Base-by-base conservation (phyloP, 2,113 vertebrate species). In the Cygnus atratus region DNA sequence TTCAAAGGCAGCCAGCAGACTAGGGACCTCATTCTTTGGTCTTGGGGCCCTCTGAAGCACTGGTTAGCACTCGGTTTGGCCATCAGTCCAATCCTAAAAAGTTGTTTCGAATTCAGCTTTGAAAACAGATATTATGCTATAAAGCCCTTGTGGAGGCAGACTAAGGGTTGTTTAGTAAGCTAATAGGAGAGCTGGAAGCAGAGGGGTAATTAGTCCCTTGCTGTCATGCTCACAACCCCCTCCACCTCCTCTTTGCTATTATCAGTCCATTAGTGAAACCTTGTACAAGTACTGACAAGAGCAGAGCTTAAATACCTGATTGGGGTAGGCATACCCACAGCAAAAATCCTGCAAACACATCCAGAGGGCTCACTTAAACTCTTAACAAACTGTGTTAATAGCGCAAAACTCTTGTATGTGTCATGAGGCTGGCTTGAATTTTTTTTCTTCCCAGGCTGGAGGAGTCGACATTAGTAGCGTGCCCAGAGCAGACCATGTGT, bases 231-330 rank as follows among this genome's bases (percentile, higher is more conserved):
- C 86, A 95, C 87, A 93, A 97, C 97, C 96, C 97, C 92, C 94
- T 90, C 95, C 94, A 62, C 97, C 98, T 96, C 95, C 96, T 94
- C 96, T 95, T 94, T 96, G 97, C 97, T 98, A 97, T 98, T 98
- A 98, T 93, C 97, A 92, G 87, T 97, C 98, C 98, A 98, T 99
- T 99, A 99, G 98, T 90, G 90, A 96, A 97, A 96, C 89, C 90
- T 95, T 26, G 96, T 92, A 90, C 84, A 87, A 98, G 97, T 96
- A 95, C 95, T 96, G 97, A 84, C 97, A 96, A 89, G 92, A 65
- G 62, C 48, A 90, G 92, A 88, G 93, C 92, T 95, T 52, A 92
- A 98, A 84, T 31, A 89, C 91, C 94, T 97, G 96, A 96, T 96
- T 96, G 39, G n/a, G 37, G 31, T 52, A 73, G 39, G 22, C 62